Evolutionary conservation across 2,797 vertebrate genomes (phyloP).

Genomic region (Lepilemur ruficaudatus): DNA sequence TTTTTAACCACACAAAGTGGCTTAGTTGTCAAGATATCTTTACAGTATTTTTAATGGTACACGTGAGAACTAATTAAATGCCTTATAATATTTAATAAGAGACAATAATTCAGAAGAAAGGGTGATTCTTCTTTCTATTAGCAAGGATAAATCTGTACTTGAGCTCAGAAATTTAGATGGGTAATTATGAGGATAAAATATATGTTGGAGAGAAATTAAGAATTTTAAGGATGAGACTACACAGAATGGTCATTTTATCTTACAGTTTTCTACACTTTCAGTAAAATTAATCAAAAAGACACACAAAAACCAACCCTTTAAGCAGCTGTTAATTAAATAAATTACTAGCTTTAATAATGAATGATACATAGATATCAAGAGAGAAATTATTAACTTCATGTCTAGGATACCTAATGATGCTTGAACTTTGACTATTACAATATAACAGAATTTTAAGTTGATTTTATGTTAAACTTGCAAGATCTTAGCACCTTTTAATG

Average conservation of each 20-base stretch:
- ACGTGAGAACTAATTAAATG: slow-evolving; percentile 62
- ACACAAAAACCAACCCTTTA: slow-evolving; percentile 62
- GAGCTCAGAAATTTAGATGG: slow-evolving; percentile 30
- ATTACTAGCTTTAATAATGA: slow-evolving; percentile 79
- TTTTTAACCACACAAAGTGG: neutral
- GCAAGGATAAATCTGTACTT: neutral
- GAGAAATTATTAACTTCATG: slow-evolving; percentile 70
- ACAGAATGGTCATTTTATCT: neutral
- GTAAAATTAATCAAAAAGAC: slow-evolving; percentile 58
- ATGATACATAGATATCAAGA: slow-evolving; percentile 69
- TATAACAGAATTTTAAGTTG: slow-evolving; percentile 75
- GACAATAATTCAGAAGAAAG: slow-evolving; percentile 36
- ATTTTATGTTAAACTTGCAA: slow-evolving; percentile 58
- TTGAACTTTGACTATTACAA: slow-evolving; percentile 67
- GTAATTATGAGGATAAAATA: slow-evolving; percentile 48
- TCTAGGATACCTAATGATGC: slow-evolving; percentile 62
- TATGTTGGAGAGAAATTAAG: neutral
- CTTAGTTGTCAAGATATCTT: slow-evolving; percentile 7
- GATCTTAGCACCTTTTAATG: slow-evolving; percentile 41
- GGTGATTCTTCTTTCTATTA: slow-evolving; percentile 46
- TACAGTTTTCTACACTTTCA: slow-evolving; percentile 31
- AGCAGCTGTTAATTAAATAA: slow-evolving; percentile 76
- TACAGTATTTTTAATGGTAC: slow-evolving; percentile 57
- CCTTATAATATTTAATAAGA: slow-evolving; percentile 64
- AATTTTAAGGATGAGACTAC: neutral